phyloP scores from a whole-genome alignment of 2,888 invertebrate species.

The Phlogophora meticulosa region DNA sequence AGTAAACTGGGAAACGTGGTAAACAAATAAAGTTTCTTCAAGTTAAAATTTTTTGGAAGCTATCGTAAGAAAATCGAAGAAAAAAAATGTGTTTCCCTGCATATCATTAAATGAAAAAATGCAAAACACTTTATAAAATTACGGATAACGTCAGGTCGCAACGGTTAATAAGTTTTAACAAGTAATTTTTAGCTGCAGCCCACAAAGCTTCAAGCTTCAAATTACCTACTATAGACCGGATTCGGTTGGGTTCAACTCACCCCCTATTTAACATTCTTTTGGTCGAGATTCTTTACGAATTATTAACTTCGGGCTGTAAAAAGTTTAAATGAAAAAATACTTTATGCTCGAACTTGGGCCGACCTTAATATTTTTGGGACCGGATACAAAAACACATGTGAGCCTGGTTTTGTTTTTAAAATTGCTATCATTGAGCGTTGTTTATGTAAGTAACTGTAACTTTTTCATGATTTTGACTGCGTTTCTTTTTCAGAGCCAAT shows the following conservation, averaged over 20 bases:
- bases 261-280: neutral
- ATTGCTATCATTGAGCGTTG: neutral
- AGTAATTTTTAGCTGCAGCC: too few relatives aligned
- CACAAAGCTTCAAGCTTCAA: too few relatives aligned
- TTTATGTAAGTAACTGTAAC: neutral
- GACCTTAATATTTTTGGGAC: constrained; percentile 14
- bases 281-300: neutral
- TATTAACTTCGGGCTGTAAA: constrained; percentile 7
- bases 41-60: too few relatives aligned
- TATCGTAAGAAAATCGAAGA: too few relatives aligned
- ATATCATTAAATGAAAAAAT: too few relatives aligned
- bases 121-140: too few relatives aligned
- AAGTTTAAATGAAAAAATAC: constrained; percentile 31
- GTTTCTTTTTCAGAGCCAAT: too few relatives aligned
- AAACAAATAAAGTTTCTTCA: too few relatives aligned
- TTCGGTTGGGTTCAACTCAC: neutral
- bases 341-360: constrained; percentile 9
- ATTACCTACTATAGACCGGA: neutral
- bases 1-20: too few relatives aligned
- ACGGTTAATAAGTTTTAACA: too few relatives aligned
- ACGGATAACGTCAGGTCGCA: too few relatives aligned
- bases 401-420: constrained; percentile 12
- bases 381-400: constrained; percentile 12
- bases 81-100: too few relatives aligned
- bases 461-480: neutral